Evolutionary conservation across 2,888 invertebrate species (phyloP).

Genomic region (Dynastes grantii): DNA sequence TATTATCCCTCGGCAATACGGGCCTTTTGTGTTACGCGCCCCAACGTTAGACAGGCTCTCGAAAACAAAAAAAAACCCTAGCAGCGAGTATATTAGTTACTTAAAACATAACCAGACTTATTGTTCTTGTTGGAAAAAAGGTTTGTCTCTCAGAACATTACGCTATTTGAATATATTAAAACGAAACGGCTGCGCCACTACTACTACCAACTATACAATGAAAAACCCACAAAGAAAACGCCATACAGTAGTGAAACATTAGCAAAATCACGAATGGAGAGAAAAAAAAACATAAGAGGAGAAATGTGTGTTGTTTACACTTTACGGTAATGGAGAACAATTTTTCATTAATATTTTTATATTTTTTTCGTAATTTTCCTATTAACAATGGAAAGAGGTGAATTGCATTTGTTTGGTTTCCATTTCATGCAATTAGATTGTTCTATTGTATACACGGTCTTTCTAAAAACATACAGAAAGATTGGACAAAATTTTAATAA

Average conservation of each 20-base stretch:
- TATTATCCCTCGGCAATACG: too few relatives aligned
- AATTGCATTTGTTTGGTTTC: too few relatives aligned
- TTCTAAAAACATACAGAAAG: too few relatives aligned
- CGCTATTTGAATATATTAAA: slow-evolving; percentile 39
- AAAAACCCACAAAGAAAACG: slow-evolving; percentile 18
- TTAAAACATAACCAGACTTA: slow-evolving; percentile 25
- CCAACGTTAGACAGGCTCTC: too few relatives aligned
- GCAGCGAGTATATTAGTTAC: slow-evolving; percentile 16
- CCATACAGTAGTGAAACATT: slow-evolving; percentile 45
- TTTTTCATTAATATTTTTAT: slow-evolving; percentile 14
- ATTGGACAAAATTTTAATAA: too few relatives aligned
- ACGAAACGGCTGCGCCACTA: slow-evolving; percentile 14
- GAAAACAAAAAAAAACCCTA: background rate
- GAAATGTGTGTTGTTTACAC: slow-evolving; percentile 32
- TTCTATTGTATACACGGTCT: too few relatives aligned
- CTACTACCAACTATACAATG: slow-evolving; percentile 21
- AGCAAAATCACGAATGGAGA: slow-evolving; percentile 12
- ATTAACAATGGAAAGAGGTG: too few relatives aligned
- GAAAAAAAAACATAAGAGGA: background rate
- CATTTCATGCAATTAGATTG: too few relatives aligned
- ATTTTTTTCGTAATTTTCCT: too few relatives aligned
- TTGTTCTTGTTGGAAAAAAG: slow-evolving; percentile 16
- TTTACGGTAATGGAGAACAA: slow-evolving; percentile 8
- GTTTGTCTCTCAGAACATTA: slow-evolving; percentile 26
- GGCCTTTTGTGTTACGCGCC: too few relatives aligned